Percentiles rank a stretch among this genome's conserved stretches.
These are phyloP conservation scores for Burhinus oedicnemus DNA, from an alignment of 2,113 vertebrate species.

Conservation along the genomic window DNA sequence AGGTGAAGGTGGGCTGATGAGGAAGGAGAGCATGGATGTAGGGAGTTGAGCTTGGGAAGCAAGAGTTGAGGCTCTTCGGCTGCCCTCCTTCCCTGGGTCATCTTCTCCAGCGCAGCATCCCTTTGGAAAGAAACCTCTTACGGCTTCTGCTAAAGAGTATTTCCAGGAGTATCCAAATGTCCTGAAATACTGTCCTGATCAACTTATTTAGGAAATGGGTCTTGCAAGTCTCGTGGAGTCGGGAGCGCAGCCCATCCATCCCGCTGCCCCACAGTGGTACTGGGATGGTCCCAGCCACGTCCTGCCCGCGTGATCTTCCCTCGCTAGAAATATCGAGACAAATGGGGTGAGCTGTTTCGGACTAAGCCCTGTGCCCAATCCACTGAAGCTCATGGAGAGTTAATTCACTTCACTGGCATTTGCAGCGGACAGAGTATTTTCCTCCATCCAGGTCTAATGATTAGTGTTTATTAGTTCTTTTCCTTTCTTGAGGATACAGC, in stretches of 20 bases:
- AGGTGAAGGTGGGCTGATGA: background rate
- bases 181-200: background rate
- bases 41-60: background rate
- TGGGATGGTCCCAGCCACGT: accelerated
- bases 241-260: accelerated
- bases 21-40: accelerated
- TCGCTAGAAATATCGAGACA: accelerated
- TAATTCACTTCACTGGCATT: background rate
- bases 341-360: background rate
- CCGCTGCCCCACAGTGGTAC: accelerated
- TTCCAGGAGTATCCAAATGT: background rate
- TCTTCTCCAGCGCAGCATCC: accelerated
- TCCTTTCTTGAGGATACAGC: background rate
- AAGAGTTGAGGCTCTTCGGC: accelerated
- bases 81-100: background rate
- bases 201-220: background rate
- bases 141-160: background rate
- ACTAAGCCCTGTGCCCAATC: too few species aligned
- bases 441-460: background rate
- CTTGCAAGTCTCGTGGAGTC: accelerated
- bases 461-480: accelerated
- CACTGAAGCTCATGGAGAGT: background rate
- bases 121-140: background rate
- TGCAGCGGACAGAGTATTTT: accelerated
- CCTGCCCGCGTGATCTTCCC: accelerated